Percentiles rank a stretch among this genome's conserved stretches.
phyloP scores from a whole-genome alignment of 2,113 vertebrate genomes.

The Pluvianellus socialis region DNA sequence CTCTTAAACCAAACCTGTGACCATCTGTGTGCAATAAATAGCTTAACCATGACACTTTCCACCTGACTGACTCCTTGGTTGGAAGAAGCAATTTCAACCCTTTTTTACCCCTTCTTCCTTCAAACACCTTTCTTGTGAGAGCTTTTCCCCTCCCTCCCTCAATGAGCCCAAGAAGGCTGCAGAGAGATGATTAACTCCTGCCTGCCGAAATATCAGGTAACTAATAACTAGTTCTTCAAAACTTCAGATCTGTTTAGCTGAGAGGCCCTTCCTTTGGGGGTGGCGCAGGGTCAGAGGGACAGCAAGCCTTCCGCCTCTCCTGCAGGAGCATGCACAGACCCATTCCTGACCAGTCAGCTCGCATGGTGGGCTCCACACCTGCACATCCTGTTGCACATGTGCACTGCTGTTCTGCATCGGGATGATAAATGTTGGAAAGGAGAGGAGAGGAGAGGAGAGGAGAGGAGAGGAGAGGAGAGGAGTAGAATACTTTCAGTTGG shows the following conservation, averaged over 20 bases:
- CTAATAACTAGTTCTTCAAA: neutral
- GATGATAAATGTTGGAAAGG: neutral
- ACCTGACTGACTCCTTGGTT: neutral
- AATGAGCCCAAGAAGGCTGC: neutral
- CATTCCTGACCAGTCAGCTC: fast-evolving
- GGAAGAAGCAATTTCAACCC: neutral
- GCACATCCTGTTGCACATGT: fast-evolving
- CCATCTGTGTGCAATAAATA: neutral
- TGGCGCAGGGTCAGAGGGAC: neutral
- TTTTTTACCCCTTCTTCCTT: neutral
- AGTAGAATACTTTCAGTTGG: neutral
- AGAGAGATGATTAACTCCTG: neutral
- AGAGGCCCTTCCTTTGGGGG: neutral
- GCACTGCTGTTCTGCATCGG: neutral
- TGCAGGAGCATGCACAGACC: fast-evolving
- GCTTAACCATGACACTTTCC: neutral
- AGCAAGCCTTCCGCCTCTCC: neutral
- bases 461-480: no score
- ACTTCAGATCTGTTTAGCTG: neutral
- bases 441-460: no score
- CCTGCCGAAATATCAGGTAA: neutral
- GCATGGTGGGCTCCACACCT: neutral
- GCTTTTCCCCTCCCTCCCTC: neutral
- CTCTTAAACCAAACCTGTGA: neutral
- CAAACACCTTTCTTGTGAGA: neutral